These are phyloP conservation scores for Danionella cerebrum DNA, from an alignment of 2,113 vertebrate genomes.

Conservation along the genomic window DNA sequence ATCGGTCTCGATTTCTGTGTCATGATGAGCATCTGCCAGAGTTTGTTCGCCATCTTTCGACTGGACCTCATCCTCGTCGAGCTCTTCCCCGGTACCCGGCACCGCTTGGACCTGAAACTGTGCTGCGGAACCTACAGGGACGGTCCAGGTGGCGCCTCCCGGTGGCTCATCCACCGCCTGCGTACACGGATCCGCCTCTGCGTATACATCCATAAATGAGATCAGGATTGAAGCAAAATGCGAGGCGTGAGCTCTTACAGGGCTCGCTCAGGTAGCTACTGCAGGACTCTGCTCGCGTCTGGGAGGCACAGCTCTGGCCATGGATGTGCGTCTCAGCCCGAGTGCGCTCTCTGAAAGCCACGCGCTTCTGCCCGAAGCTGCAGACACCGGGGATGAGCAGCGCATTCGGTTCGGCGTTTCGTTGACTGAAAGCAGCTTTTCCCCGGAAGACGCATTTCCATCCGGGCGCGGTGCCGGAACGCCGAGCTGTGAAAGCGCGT, in stretches of 20 bases:
- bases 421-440: slow-evolving; percentile 2
- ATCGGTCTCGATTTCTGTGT: neutral
- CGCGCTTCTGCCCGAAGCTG: neutral
- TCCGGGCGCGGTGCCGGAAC: slow-evolving; percentile 8
- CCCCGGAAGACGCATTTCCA: slow-evolving; percentile 25
- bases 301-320: neutral
- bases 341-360: neutral
- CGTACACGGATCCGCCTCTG: slow-evolving; percentile 44
- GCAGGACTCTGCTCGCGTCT: neutral
- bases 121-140: slow-evolving; percentile 47
- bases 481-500: neutral
- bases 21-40: neutral
- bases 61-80: neutral
- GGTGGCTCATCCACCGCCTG: slow-evolving; percentile 31
- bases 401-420: neutral
- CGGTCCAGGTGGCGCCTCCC: slow-evolving; percentile 37
- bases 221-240: slow-evolving; percentile 42
- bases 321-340: neutral
- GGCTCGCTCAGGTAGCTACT: neutral
- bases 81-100: slow-evolving; percentile 20
- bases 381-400: neutral
- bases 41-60: neutral
- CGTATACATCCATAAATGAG: slow-evolving; percentile 31
- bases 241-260: neutral
- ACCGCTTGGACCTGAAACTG: slow-evolving; percentile 27